Evolutionary conservation across 2,113 vertebrate species (phyloP).

Genomic region (Anser cygnoides): DNA sequence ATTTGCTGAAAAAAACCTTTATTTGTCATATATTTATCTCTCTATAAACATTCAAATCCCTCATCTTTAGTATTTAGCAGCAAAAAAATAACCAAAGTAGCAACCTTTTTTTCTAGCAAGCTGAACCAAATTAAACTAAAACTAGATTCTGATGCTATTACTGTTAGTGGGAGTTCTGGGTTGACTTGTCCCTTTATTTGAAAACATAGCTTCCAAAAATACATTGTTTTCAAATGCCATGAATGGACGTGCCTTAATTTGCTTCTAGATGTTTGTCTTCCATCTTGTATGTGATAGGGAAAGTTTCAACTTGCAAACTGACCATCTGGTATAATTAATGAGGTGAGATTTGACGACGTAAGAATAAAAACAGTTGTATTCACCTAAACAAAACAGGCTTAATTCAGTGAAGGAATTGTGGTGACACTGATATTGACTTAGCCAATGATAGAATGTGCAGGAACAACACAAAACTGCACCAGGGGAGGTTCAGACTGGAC

Average conservation of each 20-base stretch:
- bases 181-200: background rate
- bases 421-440: background rate
- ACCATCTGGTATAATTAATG: background rate
- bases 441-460: background rate
- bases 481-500: background rate
- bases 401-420: background rate
- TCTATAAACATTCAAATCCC: background rate
- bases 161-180: background rate
- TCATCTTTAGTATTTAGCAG: background rate
- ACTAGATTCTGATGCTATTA: background rate
- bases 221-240: background rate
- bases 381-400: background rate
- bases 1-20: background rate
- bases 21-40: background rate
- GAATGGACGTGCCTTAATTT: background rate
- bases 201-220: background rate
- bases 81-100: fast-evolving
- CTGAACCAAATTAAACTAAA: background rate
- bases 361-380: background rate
- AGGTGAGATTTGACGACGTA: background rate
- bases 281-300: background rate
- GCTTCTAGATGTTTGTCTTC: background rate
- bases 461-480: background rate
- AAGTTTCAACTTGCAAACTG: background rate
- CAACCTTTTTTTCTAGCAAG: background rate